Conservation (phyloP, 2,888 invertebrate genomes). For the Eupithecia pulchellata region DNA sequence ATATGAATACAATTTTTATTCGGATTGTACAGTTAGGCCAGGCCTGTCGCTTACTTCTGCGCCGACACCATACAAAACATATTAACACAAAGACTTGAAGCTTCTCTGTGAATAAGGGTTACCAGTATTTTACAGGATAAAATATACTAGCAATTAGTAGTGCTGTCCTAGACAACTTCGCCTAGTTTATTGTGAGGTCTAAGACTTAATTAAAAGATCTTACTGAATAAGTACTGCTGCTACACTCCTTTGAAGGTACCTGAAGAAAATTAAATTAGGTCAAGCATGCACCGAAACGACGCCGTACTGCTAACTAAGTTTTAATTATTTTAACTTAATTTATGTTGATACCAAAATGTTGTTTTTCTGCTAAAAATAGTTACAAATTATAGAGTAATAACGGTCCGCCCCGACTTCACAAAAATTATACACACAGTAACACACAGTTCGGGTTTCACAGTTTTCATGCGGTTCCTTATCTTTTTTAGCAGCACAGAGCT, state of each 20-base stretch:
- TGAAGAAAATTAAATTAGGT: slow-evolving; percentile 69
- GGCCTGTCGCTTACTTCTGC: slow-evolving; percentile 8
- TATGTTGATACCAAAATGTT: not conserved
- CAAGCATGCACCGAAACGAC: slow-evolving; percentile 53
- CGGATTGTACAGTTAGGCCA: not conserved
- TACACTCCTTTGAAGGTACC: slow-evolving; percentile 59
- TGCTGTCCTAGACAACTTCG: slow-evolving; percentile 69
- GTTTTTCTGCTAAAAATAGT: not conserved
- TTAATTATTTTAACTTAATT: slow-evolving; percentile 20
- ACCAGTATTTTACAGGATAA: slow-evolving; percentile 82
- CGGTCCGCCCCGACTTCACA: too few species aligned
- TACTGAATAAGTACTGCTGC: slow-evolving; percentile 67
- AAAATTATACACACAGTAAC: too few species aligned
- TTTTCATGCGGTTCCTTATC: too few species aligned
- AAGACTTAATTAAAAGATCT: slow-evolving; percentile 84
- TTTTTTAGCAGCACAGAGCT: too few species aligned
- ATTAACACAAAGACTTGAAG: slow-evolving; percentile 80
- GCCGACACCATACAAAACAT: slow-evolving; percentile 62
- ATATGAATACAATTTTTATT: not conserved
- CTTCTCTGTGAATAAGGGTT: slow-evolving; percentile 83
- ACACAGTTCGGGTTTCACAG: too few species aligned
- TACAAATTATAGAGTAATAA: too few species aligned
- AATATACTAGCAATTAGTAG: slow-evolving; percentile 84
- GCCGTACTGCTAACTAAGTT: slow-evolving; percentile 25
- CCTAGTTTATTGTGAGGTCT: slow-evolving; percentile 81